These are phyloP conservation scores for Parascotia fuliginaria DNA, from an alignment of 2,888 invertebrate species.

Conservation along the genomic window DNA sequence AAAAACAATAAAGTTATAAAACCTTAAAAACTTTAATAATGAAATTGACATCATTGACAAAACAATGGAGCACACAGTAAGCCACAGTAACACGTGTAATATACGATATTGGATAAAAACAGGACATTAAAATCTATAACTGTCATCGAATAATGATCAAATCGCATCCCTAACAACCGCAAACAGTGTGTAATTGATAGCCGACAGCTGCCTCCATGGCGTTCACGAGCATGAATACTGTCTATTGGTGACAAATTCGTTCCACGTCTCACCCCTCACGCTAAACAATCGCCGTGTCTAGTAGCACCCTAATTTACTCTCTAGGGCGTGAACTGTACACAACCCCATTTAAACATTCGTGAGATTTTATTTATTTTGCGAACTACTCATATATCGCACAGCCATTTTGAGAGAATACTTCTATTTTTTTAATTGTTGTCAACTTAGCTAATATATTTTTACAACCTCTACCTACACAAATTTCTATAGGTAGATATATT, in stretches of 20 bases:
- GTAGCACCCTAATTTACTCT: constrained; percentile 60
- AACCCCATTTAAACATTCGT: constrained; percentile 51
- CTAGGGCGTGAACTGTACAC: constrained; percentile 63
- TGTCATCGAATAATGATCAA: constrained; percentile 78
- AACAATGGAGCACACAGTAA: background rate
- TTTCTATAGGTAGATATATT: too few species aligned
- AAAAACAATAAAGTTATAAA: too few species aligned
- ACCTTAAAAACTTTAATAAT: too few species aligned
- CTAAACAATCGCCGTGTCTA: constrained; percentile 54
- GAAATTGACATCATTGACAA: background rate
- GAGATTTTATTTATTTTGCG: constrained; percentile 51
- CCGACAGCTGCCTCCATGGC: constrained; percentile 67
- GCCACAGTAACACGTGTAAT: constrained; percentile 6
- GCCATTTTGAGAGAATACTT: constrained; percentile 1
- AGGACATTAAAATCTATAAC: constrained; percentile 70
- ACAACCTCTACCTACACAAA: too few species aligned
- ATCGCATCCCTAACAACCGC: constrained; percentile 79
- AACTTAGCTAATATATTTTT: too few species aligned
- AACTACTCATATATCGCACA: constrained; percentile 15
- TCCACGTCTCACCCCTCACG: constrained; percentile 64
- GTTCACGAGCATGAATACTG: constrained; percentile 47
- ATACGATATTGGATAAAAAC: constrained; percentile 33
- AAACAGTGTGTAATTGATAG: constrained; percentile 77
- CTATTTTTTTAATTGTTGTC: too few species aligned
- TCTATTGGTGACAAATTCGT: constrained; percentile 81